A percentile compares a stretch with the other conserved stretches of the same genome.
Evolutionary conservation across 2,113 vertebrate genomes (phyloP).

Genomic region (Lophura nycthemera): DNA sequence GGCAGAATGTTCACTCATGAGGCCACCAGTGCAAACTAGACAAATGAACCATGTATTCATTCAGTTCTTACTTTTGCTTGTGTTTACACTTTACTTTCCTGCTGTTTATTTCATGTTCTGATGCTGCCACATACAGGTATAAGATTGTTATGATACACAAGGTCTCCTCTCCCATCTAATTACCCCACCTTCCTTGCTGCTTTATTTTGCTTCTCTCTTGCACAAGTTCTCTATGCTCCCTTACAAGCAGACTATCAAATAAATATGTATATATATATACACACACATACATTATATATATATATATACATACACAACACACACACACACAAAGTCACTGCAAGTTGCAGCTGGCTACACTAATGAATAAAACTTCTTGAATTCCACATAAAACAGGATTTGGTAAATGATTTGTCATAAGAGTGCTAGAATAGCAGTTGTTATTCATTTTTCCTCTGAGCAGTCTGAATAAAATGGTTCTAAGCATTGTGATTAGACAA

Average conservation of each 20-base stretch:
- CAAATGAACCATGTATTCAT: constrained; percentile 8
- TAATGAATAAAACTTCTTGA: background rate
- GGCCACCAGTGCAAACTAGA: constrained; percentile 2
- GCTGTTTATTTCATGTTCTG: background rate
- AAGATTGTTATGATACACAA: background rate
- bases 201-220: background rate
- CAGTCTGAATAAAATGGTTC: background rate
- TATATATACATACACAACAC: background rate
- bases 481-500: background rate
- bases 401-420: background rate
- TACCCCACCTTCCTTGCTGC: background rate
- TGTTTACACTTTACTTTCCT: constrained; percentile 5
- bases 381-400: background rate
- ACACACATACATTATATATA: no score
- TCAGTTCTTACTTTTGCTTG: background rate
- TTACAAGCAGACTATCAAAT: background rate
- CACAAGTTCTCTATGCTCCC: background rate
- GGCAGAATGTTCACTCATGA: constrained; percentile 17
- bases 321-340: no score
- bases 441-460: background rate
- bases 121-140: constrained; percentile 30
- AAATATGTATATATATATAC: rapidly evolving
- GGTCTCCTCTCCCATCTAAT: background rate
- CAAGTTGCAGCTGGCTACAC: background rate
- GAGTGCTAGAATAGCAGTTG: background rate